Evolutionary conservation across 2,797 vertebrate genomes (phyloP), one percentile per base, ranked within the genome.

Genomic region (Prionace glauca): DNA sequence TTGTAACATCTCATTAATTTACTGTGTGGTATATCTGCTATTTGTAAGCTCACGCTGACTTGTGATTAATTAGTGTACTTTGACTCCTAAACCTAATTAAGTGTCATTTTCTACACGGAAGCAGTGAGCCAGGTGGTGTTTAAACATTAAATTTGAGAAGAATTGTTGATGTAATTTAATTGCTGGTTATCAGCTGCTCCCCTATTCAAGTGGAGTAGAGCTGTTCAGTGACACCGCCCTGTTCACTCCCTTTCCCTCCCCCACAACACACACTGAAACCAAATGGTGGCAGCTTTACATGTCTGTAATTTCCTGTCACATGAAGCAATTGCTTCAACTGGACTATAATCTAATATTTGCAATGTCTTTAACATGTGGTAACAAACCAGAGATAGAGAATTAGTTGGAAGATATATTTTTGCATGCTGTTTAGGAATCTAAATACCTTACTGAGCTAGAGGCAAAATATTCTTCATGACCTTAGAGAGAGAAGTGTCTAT

Each of bases 271-370:
- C 60, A 94, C 88, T 62, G 26, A 94, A 94, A 72, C 12, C 11
- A 72, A 50, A 72, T 29, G 16, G 11, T 91, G 29, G 29, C 60
- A 91, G 56, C 32, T 93, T 69, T 41, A 11, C 1, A 93, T 22
- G 65, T 71, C 91, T 36, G n/a, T 71, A 93, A 93, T 41, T 24
- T 93, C 65, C 62, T 93, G 22, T 93, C 3, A 69, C 22, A 41
- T 93, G n/a, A 93, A 93, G 65, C 65, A 93, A 71, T 71, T 93
- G 87, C n/a, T 91, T 91, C 88, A 62, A 32, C 32, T 91, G 60
- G 56, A 62, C 36, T 12, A 93, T 93, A 67, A 62, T 29, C 60
- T n/a, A 91, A 90, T 90, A 18, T 10, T 8, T 62, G 87, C 87
- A 29, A 45, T 90, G 87, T 26, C 26, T 62, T 41, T 84, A 84